Evolutionary conservation across 2,888 invertebrate genomes (phyloP), one percentile per base, ranked within the genome.

Genomic region (Melinaea menophilus): DNA sequence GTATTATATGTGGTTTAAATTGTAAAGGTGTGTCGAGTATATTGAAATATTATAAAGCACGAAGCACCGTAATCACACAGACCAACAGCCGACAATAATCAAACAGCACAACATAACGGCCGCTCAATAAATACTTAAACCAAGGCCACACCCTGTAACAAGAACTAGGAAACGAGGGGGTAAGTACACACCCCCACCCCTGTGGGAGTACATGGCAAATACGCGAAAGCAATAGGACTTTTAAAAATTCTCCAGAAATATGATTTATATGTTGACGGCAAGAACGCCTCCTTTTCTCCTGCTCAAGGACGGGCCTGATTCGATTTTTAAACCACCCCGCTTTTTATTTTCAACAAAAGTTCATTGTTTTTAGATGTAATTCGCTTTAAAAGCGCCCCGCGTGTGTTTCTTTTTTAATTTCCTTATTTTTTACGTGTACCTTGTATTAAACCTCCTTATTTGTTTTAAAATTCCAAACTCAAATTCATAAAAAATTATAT

Each of bases 201-300:
- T 68, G 70, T 86, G 88, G 90, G 89, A 86, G 89, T 90, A 90
- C 90, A 90, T 90, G 88, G 90, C 90, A 90, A 90, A 90, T 90
- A 90, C 90, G 90, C 90, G 90, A 90, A 90, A 90, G 90, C 90
- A 90, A 90, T 90, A 90, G 90, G 90, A 90, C 90, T 90, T 90
- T 90, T 90, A 90, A 90, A 90, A 90, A 89, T 90, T 90, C 90
- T 89, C 89, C 86, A 88, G 90, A 90, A 90, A 90, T 90, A 90
- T 90, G 90, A 90, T 90, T 90, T 90, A 90, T 90, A 88, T 90
- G 90, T 90, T 89, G 90, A 90, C 90, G 90, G 88, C 85, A 74
- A 82, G 77, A 80, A 81, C 81, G 85, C 84, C 83, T 82, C 84
- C 83, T 82, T 81, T 82, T 81, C 80, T 83, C 81, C 79, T 80